A percentile compares a stretch with the other conserved stretches of the same genome.
Conservation (phyloP, 2,113 vertebrate genomes). For the Oreochromis spilurus region DNA sequence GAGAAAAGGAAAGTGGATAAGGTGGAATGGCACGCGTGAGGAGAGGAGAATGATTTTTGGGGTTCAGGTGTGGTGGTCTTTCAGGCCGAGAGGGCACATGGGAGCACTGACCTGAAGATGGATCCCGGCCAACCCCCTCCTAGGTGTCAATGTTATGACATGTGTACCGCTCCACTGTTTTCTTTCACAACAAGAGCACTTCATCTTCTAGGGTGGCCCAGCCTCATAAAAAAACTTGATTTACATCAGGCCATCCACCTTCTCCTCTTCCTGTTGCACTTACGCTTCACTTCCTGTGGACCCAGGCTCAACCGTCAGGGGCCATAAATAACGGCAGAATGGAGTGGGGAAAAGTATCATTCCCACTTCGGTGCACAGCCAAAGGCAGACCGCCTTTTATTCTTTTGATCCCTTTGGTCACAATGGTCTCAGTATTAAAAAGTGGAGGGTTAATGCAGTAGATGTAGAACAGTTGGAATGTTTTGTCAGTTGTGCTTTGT, state of each 20-base stretch:
- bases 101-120: conserved; percentile 58
- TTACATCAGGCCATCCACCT: conserved; percentile 80
- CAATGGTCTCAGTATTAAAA: not conserved
- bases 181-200: conserved; percentile 89
- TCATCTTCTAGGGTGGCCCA: conserved; percentile 84
- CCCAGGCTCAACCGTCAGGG: conserved; percentile 53
- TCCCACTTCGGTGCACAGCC: conserved; percentile 10
- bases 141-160: conserved; percentile 85
- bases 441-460: conserved; percentile 4
- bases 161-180: conserved; percentile 85
- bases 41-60: not conserved
- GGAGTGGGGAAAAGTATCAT: conserved; percentile 47
- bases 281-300: conserved; percentile 77
- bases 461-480: conserved; percentile 25
- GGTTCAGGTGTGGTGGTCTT: conserved; percentile 16
- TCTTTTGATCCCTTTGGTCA: not conserved
- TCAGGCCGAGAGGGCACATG: conserved; percentile 61
- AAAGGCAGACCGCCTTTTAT: not conserved
- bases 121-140: conserved; percentile 65
- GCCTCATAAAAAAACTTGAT: conserved; percentile 83
- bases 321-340: conserved; percentile 65
- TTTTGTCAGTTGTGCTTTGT: conserved; percentile 26
- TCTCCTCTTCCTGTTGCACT: conserved; percentile 78
- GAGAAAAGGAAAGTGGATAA: not conserved
- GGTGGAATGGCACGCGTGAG: not conserved